Evolutionary conservation across 92 coral and sea anemone species (phyloP).

Genomic region (Paramuricea clavata): DNA sequence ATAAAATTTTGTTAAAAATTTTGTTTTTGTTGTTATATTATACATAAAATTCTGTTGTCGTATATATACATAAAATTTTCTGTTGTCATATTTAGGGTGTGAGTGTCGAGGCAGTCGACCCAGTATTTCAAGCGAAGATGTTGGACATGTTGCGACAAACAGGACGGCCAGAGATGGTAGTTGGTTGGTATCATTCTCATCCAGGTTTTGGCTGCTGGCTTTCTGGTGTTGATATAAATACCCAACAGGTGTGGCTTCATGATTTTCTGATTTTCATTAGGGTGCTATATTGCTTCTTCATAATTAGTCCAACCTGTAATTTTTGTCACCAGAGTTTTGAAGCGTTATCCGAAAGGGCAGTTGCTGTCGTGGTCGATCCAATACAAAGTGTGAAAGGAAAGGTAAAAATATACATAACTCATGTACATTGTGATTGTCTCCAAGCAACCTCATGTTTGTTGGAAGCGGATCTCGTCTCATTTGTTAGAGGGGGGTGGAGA

Average conservation of each 20-base stretch:
- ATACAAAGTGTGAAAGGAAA: constrained; percentile 99
- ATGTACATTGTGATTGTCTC: too few relatives aligned
- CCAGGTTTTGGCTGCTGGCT: constrained; percentile 99
- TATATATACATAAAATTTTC: too few relatives aligned
- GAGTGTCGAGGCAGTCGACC: constrained; percentile 98
- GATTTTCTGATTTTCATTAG: not conserved
- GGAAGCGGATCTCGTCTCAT: too few relatives aligned
- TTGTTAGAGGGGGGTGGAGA: too few relatives aligned
- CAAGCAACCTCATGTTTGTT: too few relatives aligned
- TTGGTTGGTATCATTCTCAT: constrained; percentile 99
- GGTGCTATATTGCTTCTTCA: not conserved
- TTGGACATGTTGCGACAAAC: constrained; percentile 98
- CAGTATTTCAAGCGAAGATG: constrained; percentile 99
- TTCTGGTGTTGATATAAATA: constrained; percentile 96
- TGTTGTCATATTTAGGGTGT: constrained; percentile 78
- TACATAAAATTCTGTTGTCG: too few relatives aligned
- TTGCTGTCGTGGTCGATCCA: constrained; percentile 98
- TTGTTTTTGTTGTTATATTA: too few relatives aligned
- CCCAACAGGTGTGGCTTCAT: constrained; percentile 82
- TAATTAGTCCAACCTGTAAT: not conserved
- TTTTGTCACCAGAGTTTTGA: constrained; percentile 83
- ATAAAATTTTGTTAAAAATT: too few relatives aligned
- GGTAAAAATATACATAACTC: constrained; percentile 68
- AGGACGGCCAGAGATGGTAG: constrained; percentile 99
- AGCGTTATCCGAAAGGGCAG: constrained; percentile 97